Evolutionary conservation across 2,113 vertebrate species (phyloP).

Genomic region (Saguinus imperator): DNA sequence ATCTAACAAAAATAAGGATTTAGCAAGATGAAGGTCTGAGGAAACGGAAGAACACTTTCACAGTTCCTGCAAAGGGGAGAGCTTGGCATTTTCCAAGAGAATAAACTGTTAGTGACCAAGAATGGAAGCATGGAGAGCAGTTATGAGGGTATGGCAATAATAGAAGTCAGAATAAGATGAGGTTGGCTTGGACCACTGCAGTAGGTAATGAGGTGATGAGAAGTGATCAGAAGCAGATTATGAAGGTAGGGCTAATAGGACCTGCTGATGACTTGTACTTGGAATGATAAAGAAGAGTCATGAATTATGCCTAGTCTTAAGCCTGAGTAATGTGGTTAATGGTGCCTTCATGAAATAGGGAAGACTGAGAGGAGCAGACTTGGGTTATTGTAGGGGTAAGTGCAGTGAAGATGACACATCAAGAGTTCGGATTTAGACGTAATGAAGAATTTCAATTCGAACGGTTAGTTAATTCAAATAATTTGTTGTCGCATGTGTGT

Average conservation of each 20-base stretch:
- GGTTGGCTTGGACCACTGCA: neutral
- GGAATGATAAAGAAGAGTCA: neutral
- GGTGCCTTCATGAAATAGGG: neutral
- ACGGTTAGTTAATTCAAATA: neutral
- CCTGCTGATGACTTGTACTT: neutral
- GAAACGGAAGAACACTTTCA: neutral
- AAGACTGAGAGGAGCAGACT: neutral
- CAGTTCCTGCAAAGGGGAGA: neutral
- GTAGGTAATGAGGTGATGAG: neutral
- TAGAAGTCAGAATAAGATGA: neutral
- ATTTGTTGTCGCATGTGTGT: neutral
- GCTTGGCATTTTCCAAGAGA: neutral
- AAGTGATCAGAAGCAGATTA: neutral
- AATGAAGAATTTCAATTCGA: neutral
- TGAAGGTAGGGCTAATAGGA: neutral
- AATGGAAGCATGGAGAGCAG: neutral
- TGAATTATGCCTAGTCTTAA: neutral
- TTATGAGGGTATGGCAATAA: neutral
- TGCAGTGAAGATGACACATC: neutral
- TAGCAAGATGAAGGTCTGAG: neutral
- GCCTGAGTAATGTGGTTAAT: neutral
- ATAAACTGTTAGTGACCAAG: neutral
- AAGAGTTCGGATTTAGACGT: neutral
- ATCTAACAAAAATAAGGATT: neutral
- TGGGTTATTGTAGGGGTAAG: neutral